These are phyloP conservation scores for Drosophila repleta DNA, from an alignment of 1,140 invertebrate genomes.

Conservation along the genomic window DNA sequence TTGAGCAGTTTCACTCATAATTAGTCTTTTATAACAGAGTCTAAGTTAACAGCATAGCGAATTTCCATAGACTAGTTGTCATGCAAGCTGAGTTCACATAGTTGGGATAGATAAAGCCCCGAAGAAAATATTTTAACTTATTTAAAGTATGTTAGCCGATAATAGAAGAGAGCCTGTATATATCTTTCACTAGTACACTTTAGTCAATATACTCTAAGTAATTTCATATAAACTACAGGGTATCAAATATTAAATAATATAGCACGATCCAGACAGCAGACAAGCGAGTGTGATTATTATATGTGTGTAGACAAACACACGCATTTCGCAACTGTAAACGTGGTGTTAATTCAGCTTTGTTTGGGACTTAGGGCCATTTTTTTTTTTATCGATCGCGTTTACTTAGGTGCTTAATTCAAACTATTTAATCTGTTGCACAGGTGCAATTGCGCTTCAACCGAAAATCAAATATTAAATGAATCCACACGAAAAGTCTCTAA, in stretches of 20 bases:
- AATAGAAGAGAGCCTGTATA: background rate
- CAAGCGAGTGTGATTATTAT: constrained; percentile 41
- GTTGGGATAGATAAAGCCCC: no score
- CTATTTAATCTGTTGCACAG: constrained; percentile 35
- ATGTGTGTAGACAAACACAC: constrained; percentile 10
- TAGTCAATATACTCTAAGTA: background rate
- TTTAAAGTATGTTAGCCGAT: no score
- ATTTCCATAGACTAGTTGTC: no score
- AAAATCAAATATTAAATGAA: background rate
- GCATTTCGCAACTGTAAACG: constrained; percentile 59
- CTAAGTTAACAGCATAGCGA: no score
- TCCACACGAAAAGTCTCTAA: background rate
- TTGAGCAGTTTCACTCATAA: no score
- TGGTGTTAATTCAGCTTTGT: constrained; percentile 67
- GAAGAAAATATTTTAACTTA: no score
- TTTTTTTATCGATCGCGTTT: background rate
- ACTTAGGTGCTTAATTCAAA: constrained; percentile 45
- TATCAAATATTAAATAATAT: constrained; percentile 58
- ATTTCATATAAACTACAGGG: background rate
- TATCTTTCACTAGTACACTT: background rate
- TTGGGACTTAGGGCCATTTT: constrained; percentile 5
- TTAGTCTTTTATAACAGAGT: no score
- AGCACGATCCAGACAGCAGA: constrained; percentile 32
- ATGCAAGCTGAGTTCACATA: no score
- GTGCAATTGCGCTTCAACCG: constrained; percentile 73